Evolutionary conservation across 2,888 invertebrate species (phyloP).

Genomic region (Eupithecia inturbata): DNA sequence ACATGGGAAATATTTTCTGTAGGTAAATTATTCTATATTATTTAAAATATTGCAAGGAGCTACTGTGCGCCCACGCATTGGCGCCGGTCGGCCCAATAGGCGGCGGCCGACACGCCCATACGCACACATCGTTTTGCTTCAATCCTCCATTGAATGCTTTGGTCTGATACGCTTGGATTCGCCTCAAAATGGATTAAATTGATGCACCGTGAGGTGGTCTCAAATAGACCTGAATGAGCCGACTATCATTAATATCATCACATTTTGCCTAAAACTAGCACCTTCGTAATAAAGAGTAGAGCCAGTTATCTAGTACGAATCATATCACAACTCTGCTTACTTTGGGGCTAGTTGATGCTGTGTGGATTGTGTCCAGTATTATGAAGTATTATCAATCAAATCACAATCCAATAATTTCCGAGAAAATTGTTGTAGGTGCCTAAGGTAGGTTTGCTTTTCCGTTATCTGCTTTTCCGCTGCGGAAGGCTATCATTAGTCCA

Average conservation of each 20-base stretch:
- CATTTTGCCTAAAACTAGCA: neutral
- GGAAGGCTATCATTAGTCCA: too few species aligned
- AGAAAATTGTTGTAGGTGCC: neutral
- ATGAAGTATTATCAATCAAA: neutral
- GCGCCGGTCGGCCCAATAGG: constrained; percentile 75
- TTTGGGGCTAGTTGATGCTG: neutral
- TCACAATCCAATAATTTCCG: neutral
- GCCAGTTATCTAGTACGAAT: neutral
- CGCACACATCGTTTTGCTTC: constrained; percentile 39
- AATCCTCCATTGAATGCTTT: constrained; percentile 22
- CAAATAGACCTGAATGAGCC: neutral
- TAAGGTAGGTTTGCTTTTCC: neutral
- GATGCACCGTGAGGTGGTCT: constrained; percentile 1
- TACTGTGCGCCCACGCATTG: constrained; percentile 82
- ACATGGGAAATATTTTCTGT: neutral
- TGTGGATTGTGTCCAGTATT: neutral
- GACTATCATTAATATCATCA: neutral
- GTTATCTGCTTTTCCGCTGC: neutral
- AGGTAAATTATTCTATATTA: constrained; percentile 28
- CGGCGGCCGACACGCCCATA: constrained; percentile 72
- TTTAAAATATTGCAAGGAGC: constrained; percentile 55
- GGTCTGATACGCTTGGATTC: neutral
- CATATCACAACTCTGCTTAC: neutral
- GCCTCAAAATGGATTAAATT: constrained; percentile 22
- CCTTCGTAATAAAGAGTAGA: neutral